Base-by-base conservation (phyloP, 2,113 vertebrate genomes). In the Cardinalis cardinalis region DNA sequence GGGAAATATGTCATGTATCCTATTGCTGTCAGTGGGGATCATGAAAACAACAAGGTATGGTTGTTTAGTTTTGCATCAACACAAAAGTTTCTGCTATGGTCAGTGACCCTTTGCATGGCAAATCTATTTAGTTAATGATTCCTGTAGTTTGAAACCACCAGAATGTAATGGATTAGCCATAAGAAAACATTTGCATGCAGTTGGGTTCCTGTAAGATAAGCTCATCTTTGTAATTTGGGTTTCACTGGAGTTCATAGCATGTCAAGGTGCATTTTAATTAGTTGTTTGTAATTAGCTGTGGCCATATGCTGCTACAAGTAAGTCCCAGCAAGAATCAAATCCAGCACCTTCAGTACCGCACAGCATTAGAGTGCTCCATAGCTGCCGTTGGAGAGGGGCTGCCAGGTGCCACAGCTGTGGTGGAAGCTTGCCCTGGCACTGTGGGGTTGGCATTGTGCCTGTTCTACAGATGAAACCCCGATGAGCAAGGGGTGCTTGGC, bases 1-100 rank as follows among this genome's bases (percentile, higher is more conserved):
- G 99, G 99, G 19, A 99, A 99, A 81, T 99, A 98, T 0, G 98
- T 99, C 32, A 99, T 99, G 99, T 99, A 99, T 63, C 99, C 99
- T 21, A 99, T 99, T 19, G 99, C 99, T 83, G 99, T 99, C 95
- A 99, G 99, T 11, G 99, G 99, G n/a, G 99, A 99, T 83, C 99
- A 99, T 12, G 91, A 97, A 84, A 99, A 99, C 96, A 99, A 99
- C 93, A 99, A 99, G 99, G 99, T 99, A 97, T 4, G 28, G 55
- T 26, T 51, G 20, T 26, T 11, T 15, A 31, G 31, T 69, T 92
- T 71, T 87, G 34, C 56, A 31, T 84, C 55, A 32, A 7, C 1
- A 1, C 75, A 20, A 6, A 32, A 32, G 20, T 81, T 63, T 64
- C 21, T 84, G 63, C 77, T 55, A 0, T 75, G 68, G 31, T 79